These are phyloP conservation scores for Neotoxoptera formosana DNA, from an alignment of 1,140 invertebrate genomes.

Conservation along the genomic window DNA sequence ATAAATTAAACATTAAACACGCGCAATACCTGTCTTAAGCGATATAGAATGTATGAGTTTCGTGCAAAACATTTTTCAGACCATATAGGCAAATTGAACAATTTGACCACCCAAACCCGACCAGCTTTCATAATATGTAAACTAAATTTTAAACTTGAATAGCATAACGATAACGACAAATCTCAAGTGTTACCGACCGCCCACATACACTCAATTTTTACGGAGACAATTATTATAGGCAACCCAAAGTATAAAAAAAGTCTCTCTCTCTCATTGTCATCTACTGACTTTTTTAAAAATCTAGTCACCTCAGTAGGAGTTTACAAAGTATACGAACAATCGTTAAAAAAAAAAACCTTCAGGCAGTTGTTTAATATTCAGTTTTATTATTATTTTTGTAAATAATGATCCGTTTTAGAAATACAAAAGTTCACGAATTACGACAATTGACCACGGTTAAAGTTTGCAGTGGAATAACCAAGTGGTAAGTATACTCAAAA, in stretches of 20 bases:
- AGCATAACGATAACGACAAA: neutral
- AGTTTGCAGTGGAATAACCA: neutral
- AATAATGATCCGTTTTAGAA: neutral
- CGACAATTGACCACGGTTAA: neutral
- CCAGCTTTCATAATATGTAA: neutral
- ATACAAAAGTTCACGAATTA: slow-evolving; percentile 2
- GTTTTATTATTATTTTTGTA: slow-evolving; percentile 15
- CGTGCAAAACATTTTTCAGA: neutral
- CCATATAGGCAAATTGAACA: neutral
- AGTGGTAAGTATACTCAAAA: neutral
- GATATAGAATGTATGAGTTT: neutral
- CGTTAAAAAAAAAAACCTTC: neutral
- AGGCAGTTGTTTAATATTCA: neutral
- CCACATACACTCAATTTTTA: neutral
- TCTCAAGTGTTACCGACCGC: neutral
- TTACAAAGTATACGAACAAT: neutral
- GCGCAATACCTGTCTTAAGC: neutral
- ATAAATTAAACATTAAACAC: neutral
- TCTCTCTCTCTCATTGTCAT: neutral
- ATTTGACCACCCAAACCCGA: neutral
- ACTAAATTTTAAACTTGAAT: neutral
- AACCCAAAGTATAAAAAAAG: neutral
- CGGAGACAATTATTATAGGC: neutral
- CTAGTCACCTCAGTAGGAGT: neutral
- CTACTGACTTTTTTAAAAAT: neutral